Conservation (phyloP, 2,113 vertebrate genomes). For the Podarcis muralis region DNA sequence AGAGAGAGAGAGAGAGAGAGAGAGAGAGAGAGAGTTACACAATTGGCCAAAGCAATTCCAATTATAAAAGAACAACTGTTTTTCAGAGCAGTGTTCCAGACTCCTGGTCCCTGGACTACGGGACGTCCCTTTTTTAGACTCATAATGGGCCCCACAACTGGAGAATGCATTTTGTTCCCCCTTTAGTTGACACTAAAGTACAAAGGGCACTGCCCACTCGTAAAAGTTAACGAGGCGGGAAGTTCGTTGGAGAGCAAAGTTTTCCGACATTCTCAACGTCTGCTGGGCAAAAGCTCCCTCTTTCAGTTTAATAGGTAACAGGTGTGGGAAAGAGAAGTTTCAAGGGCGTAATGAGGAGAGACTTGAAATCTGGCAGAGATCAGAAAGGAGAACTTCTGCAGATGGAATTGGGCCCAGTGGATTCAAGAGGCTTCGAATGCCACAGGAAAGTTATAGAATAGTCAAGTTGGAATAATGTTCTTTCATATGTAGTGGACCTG, state of each 20-base stretch:
- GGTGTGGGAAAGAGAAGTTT: conserved; percentile 44
- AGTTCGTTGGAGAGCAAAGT: background rate
- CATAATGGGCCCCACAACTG: background rate
- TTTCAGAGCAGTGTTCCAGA: background rate
- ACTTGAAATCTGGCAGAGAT: background rate
- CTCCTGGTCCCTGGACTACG: background rate
- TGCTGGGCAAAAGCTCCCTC: conserved; percentile 3
- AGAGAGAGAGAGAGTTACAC: too few relatives aligned
- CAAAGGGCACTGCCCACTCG: conserved; percentile 7
- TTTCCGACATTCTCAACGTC: background rate
- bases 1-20: too few relatives aligned
- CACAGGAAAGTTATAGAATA: background rate
- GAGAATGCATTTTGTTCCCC: too few relatives aligned
- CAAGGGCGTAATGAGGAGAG: conserved; percentile 12
- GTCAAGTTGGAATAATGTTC: background rate
- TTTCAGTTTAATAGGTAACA: conserved; percentile 49
- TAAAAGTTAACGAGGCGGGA: conserved; percentile 51
- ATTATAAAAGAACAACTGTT: background rate
- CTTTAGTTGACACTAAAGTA: background rate
- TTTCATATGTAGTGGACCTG: too few relatives aligned
- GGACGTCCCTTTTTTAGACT: background rate
- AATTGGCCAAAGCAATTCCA: background rate
- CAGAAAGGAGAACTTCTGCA: background rate
- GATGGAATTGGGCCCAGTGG: background rate
- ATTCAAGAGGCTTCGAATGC: background rate